Evolutionary conservation across 1,140 invertebrate species (phyloP).

Genomic region (Pseudomyrmex flavicornis): DNA sequence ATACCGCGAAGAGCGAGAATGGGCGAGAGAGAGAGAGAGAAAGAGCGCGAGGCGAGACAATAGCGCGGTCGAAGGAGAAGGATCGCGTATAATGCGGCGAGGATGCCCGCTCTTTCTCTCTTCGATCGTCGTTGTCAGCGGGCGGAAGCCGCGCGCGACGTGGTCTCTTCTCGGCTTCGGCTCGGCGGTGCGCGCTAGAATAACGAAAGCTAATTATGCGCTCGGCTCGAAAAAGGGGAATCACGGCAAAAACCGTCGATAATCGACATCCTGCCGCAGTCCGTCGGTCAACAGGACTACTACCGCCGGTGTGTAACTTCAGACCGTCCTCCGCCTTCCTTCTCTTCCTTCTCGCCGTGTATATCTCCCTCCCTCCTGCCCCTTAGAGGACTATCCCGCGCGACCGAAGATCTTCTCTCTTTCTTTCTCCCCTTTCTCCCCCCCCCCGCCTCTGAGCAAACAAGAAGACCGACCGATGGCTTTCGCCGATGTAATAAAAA

Average conservation of each 20-base stretch:
- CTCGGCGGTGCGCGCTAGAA: conserved; percentile 77
- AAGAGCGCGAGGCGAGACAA: conserved; percentile 4
- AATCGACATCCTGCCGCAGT: conserved; percentile 77
- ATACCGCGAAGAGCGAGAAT: conserved; percentile 45
- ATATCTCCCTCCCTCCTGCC: neutral
- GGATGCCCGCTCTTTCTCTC: neutral
- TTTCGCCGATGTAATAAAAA: conserved; percentile 65
- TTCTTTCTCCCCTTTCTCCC: neutral
- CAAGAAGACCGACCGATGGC: conserved; percentile 68
- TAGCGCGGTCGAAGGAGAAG: conserved; percentile 8
- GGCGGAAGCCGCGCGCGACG: conserved; percentile 58
- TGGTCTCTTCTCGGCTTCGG: neutral
- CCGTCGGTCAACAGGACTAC: conserved; percentile 71
- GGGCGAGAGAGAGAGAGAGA: neutral
- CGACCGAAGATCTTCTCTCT: conserved; percentile 59
- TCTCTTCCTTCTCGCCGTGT: conserved; percentile 12
- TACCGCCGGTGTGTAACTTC: conserved; percentile 70
- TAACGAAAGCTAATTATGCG: conserved; percentile 81
- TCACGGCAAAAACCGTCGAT: conserved; percentile 75
- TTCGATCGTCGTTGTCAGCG: conserved; percentile 65
- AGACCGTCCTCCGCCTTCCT: conserved; percentile 40
- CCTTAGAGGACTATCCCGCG: conserved; percentile 56
- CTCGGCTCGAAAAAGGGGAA: conserved; percentile 63
- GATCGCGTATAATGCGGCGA: conserved; percentile 31
- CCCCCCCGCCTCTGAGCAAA: conserved; percentile 64